These are phyloP conservation scores for Halyomorpha halys DNA, from an alignment of 1,140 invertebrate genomes.

Conservation along the genomic window DNA sequence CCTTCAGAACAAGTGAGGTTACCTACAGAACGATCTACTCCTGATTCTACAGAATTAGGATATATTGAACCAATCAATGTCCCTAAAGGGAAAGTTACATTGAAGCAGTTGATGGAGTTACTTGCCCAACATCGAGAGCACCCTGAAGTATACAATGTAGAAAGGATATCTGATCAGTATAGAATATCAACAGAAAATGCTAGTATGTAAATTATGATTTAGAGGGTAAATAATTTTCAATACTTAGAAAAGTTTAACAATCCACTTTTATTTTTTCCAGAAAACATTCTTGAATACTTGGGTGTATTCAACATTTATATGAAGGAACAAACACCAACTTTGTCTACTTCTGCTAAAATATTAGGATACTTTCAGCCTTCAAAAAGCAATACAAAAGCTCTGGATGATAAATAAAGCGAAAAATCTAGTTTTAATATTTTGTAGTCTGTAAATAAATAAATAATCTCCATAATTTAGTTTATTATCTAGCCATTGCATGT, in stretches of 20 bases:
- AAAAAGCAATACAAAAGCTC: too few species aligned
- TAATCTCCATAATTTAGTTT: too few species aligned
- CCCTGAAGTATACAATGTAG: slow-evolving; percentile 29
- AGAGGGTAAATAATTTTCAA: neutral
- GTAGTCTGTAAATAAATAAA: too few species aligned
- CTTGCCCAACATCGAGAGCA: slow-evolving; percentile 33
- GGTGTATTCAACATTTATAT: slow-evolving; percentile 13
- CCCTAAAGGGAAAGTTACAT: slow-evolving; percentile 33
- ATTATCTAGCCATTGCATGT: too few species aligned
- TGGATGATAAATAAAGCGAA: too few species aligned
- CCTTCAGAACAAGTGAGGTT: neutral
- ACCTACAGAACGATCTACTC: neutral
- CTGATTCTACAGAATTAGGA: slow-evolving; percentile 32
- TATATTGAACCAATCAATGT: slow-evolving; percentile 33
- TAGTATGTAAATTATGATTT: slow-evolving; percentile 12
- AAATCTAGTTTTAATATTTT: too few species aligned
- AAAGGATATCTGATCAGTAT: slow-evolving; percentile 34
- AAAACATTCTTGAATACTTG: slow-evolving; percentile 18
- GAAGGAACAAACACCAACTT: neutral
- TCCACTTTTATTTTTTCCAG: slow-evolving; percentile 20
- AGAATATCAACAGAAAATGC: slow-evolving; percentile 31
- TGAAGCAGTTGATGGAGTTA: slow-evolving; percentile 34
- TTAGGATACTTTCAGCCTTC: too few species aligned
- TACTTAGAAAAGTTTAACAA: too few species aligned
- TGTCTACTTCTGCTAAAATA: too few species aligned